phyloP scores from a whole-genome alignment of 2,888 invertebrate species.

The Muschampia plurimacula region DNA sequence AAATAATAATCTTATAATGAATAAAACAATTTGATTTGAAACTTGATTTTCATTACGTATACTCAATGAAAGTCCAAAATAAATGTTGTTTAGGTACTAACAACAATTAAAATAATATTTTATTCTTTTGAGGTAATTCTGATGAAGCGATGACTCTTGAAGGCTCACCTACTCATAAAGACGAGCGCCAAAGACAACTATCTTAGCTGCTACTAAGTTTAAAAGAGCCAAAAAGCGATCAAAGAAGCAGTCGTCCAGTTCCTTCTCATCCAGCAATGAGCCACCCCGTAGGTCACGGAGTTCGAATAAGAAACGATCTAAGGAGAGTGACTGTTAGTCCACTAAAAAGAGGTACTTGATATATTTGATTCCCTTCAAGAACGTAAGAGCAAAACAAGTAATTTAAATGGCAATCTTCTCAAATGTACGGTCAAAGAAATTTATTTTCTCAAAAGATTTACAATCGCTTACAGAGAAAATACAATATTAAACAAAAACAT shows the following conservation, averaged over 20 bases:
- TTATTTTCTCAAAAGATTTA: no score
- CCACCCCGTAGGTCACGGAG: slow-evolving; percentile 1
- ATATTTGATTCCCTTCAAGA: neutral
- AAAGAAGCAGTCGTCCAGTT: neutral
- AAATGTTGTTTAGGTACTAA: no score
- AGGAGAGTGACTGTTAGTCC: neutral
- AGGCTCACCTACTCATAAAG: neutral
- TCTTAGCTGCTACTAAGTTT: neutral
- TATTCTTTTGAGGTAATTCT: neutral
- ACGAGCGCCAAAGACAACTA: neutral
- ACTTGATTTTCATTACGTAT: no score
- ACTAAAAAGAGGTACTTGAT: slow-evolving; percentile 1
- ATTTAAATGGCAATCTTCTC: slow-evolving; percentile 1
- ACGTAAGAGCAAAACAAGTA: neutral
- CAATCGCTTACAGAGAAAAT: no score
- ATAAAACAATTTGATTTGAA: no score
- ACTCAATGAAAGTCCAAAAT: no score
- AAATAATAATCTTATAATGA: no score
- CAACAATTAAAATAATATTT: neutral
- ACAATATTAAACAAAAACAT: no score
- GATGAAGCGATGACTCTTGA: slow-evolving; percentile 4
- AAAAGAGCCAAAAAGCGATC: neutral
- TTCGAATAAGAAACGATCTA: neutral
- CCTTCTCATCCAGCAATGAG: neutral
- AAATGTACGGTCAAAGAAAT: neutral